phyloP scores from a whole-genome alignment of 2,113 vertebrate species.

The Dissostichus mawsoni region DNA sequence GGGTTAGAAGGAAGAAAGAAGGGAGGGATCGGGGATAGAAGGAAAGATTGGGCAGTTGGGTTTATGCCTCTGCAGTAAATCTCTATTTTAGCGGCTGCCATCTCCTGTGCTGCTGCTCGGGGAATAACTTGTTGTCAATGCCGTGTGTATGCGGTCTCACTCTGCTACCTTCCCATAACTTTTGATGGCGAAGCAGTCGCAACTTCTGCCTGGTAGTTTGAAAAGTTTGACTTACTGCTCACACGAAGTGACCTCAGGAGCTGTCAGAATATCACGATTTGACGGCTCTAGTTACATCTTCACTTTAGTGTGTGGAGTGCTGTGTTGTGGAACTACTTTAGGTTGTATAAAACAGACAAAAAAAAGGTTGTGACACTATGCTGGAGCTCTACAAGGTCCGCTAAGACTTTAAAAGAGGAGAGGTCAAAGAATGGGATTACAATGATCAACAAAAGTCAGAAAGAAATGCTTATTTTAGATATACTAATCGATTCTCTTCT shows the following conservation, averaged over 20 bases:
- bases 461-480: no score
- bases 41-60: constrained; percentile 41
- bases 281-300: constrained; percentile 24
- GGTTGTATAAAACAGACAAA: background rate
- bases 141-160: constrained; percentile 52
- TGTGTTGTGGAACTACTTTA: background rate
- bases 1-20: constrained; percentile 47
- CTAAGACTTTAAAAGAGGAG: background rate
- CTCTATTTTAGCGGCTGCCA: constrained; percentile 65
- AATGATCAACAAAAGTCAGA: no score
- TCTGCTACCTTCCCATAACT: constrained; percentile 69
- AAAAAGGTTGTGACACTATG: background rate
- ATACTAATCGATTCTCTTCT: no score
- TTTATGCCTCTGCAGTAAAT: constrained; percentile 73
- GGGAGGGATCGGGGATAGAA: constrained; percentile 12
- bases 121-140: constrained; percentile 48
- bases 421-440: background rate
- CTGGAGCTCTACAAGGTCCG: background rate
- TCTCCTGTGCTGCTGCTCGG: constrained; percentile 31
- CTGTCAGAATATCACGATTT: background rate
- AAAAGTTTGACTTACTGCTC: constrained; percentile 43
- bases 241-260: constrained; percentile 13
- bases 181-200: constrained; percentile 63
- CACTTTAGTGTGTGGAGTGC: constrained; percentile 13
- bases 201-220: constrained; percentile 44